Conservation (phyloP, 1,140 invertebrate genomes). For the Mycetomoellerius zeteki region DNA sequence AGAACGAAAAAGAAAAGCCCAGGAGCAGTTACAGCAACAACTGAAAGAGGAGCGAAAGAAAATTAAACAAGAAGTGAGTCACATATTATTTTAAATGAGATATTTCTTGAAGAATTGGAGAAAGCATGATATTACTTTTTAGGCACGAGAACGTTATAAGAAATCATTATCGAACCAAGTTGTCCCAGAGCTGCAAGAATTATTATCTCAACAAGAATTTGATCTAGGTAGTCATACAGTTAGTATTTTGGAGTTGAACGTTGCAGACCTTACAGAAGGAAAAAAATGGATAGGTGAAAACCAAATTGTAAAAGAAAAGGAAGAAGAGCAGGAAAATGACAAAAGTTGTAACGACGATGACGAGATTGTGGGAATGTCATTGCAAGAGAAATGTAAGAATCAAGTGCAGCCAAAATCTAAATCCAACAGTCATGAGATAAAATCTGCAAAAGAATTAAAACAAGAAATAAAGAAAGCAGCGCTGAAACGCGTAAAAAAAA, state of each 20-base stretch:
- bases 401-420: conserved; percentile 64
- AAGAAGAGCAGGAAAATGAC: conserved; percentile 83
- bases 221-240: conserved; percentile 92
- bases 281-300: conserved; percentile 91
- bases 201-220: conserved; percentile 89
- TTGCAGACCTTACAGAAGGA: conserved; percentile 89
- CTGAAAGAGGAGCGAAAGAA: conserved; percentile 92
- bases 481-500: conserved; percentile 90
- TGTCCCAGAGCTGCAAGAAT: conserved; percentile 90
- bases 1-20: conserved; percentile 90
- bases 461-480: conserved; percentile 90
- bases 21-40: conserved; percentile 90
- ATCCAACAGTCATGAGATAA: conserved; percentile 77
- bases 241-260: conserved; percentile 91
- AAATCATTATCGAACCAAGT: conserved; percentile 89
- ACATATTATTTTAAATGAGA: neutral
- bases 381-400: conserved; percentile 81
- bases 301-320: conserved; percentile 86
- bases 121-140: conserved; percentile 44
- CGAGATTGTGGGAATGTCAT: conserved; percentile 88
- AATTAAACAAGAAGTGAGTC: conserved; percentile 90
- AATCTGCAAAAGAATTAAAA: conserved; percentile 90
- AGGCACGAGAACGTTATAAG: conserved; percentile 90
- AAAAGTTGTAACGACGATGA: conserved; percentile 77
- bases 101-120: neutral